Base-by-base conservation (phyloP, 2,113 vertebrate species). In the Willisornis vidua region DNA sequence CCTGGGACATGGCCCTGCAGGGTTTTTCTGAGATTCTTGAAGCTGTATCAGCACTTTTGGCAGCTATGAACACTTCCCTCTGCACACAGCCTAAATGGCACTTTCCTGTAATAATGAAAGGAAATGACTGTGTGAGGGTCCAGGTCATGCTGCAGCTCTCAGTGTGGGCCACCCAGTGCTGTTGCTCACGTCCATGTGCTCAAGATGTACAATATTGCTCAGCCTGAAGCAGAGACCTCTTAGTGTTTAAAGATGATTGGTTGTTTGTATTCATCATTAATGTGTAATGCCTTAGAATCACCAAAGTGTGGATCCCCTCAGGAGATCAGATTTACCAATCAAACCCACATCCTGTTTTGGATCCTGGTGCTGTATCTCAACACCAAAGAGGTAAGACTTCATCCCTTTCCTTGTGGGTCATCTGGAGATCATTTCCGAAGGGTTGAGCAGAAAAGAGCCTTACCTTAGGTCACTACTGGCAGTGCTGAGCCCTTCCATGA, bases 61-160 rank as follows among this genome's bases (percentile, higher is more conserved):
- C 19, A 41, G 26, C 24, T 55, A 48, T 0, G 5, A 59, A 28
- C 10, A 2, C 22, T 73, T 84, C 43, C 11, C 6, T 74, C 28
- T 83, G 58, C 19, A 17, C 7, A 2, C 13, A 68, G 29, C 45
- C 71, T 81, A 31, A 70, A 61, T 25, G 5, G 49, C 49, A 41
- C 5, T 73, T 96, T 90, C n/a, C 63, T 93, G 54, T 41, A 65
- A 28, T 92, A 85, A 35, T 12, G 39, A 52, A 71, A 63, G 67
- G 45, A 61, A 83, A 52, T 18, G 35, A 45, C 29, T 7, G 1
- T 7, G 24, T 61, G 59, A 88, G 24, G 63, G 45, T 61, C 25
- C 16, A 37, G 24, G 49, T 76, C 62, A 31, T 10, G 28, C n/a
- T 45, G 72, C 35, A 67, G 43, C 39, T 19, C 28, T 48, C 17